Evolutionary conservation across 2,113 vertebrate genomes (phyloP), one percentile per base, ranked within the genome.

Genomic region (Paramisgurnus dabryanus): DNA sequence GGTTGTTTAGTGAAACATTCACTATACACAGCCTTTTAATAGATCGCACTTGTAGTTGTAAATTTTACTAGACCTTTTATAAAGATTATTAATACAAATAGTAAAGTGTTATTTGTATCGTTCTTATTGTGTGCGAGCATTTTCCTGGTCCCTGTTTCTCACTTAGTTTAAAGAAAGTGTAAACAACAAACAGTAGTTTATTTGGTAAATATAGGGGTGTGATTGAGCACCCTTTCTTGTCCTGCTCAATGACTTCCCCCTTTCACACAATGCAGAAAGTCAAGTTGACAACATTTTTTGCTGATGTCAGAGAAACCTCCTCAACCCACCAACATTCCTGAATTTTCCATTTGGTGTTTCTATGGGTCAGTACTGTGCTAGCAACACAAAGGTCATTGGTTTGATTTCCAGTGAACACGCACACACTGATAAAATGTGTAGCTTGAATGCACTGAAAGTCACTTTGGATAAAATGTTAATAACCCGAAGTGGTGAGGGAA

Each of bases 301-400:
- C 79, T 75, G 83, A 79, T 82, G 65, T 63, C 69, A 69, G 76
- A 78, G 55, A 58, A 85, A 78, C 76, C 68, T 73, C 70, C 66
- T 73, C 49, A 76, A 75, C 49, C 61, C 40, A 17, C 13, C 65
- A 39, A 47, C 76, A 71, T 73, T 49, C 69, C 60, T 34, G 22
- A 8, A n/a, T 70, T 53, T 34, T 6, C 69, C 27, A 60, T 34
- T 47, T 34, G 27, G 27, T 34, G 27, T 34, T 34, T 34, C 27
- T 34, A 34, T 34, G 27, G 27, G 2, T 34, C 27, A 34, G 27
- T 34, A 34, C 3, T 34, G 27, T 34, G 27, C 27, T 34, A 34
- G 27, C 27, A 34, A 34, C 27, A 34, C 27, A 34, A 34, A 34
- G 27, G 3, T 34, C 27, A 34, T 22, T 34, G 27, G 27, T 34